These are phyloP conservation scores for Desoria tigrina DNA, from an alignment of 2,888 invertebrate genomes.

Conservation along the genomic window DNA sequence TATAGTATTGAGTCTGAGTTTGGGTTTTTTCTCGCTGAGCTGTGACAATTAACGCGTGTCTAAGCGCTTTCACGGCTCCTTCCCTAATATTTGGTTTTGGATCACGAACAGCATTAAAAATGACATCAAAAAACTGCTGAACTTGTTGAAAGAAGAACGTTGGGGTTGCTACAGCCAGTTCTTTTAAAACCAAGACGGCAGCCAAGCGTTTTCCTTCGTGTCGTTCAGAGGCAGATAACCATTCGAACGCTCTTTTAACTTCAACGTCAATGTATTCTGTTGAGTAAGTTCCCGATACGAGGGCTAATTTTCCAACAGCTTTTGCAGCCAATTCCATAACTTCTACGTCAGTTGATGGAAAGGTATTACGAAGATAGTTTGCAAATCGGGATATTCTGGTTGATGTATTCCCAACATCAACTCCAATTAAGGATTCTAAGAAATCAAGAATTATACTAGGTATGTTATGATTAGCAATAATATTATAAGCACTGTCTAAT, in stretches of 20 bases:
- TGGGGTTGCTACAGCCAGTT: slow-evolving; percentile 91
- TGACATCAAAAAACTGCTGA: slow-evolving; percentile 88
- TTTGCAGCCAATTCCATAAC: slow-evolving; percentile 96
- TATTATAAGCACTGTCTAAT: not conserved
- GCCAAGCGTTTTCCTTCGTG: slow-evolving; percentile 89
- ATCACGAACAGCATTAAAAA: slow-evolving; percentile 87
- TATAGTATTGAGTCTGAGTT: slow-evolving; percentile 72
- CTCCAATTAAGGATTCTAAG: slow-evolving; percentile 86
- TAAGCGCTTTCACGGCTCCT: slow-evolving; percentile 88
- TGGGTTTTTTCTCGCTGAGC: slow-evolving; percentile 94
- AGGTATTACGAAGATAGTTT: slow-evolving; percentile 83
- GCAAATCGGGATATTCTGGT: slow-evolving; percentile 89
- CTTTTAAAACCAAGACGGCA: slow-evolving; percentile 86
- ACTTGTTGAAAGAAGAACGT: slow-evolving; percentile 97
- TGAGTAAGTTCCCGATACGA: slow-evolving; percentile 88
- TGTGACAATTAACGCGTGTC: slow-evolving; percentile 91
- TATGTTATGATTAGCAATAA: not conserved
- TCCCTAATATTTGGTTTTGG: slow-evolving; percentile 87
- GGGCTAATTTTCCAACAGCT: slow-evolving; percentile 88
- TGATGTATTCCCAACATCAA: slow-evolving; percentile 88
- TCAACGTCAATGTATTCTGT: slow-evolving; percentile 98
- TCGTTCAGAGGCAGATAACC: slow-evolving; percentile 80
- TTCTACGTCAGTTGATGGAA: slow-evolving; percentile 86
- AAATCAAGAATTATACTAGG: slow-evolving; percentile 48
- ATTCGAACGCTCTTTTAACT: slow-evolving; percentile 92